These are phyloP conservation scores for Thamnophis sirtalis DNA, from an alignment of 2,113 vertebrate species.

Conservation along the genomic window DNA sequence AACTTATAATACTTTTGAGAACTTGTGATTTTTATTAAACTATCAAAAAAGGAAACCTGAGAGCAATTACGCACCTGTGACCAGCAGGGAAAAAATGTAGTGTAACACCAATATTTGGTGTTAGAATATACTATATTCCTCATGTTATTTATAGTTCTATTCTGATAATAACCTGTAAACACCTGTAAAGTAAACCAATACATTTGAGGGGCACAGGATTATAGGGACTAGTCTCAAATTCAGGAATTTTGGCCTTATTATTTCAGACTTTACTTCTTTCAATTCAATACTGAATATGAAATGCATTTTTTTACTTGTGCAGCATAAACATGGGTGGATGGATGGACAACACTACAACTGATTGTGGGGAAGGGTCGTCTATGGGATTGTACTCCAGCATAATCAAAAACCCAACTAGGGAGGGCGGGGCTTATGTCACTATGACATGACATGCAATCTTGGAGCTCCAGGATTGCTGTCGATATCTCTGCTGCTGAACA, in stretches of 20 bases:
- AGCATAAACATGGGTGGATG: background rate
- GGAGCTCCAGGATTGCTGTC: too few species aligned
- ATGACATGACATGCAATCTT: too few species aligned
- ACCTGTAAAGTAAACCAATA: background rate
- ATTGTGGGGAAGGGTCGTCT: background rate
- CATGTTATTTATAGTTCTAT: background rate
- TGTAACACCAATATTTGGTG: too few species aligned
- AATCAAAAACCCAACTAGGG: background rate
- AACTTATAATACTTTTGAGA: background rate
- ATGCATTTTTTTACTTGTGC: background rate
- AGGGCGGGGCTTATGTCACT: too few species aligned
- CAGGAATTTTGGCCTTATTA: background rate
- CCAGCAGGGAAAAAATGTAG: background rate
- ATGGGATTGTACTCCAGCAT: background rate
- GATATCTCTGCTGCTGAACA: too few species aligned
- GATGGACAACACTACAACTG: background rate
- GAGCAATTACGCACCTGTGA: background rate
- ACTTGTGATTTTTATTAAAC: conserved; percentile 11
- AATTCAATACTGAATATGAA: background rate
- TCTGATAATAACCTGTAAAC: background rate
- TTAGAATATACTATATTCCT: background rate
- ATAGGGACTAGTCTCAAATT: background rate
- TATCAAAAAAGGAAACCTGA: background rate
- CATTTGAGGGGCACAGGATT: background rate
- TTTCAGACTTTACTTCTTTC: background rate